Evolutionary conservation across 2,888 invertebrate genomes (phyloP), one percentile per base, ranked within the genome.

Genomic region (Troglohyphantes excavatus): DNA sequence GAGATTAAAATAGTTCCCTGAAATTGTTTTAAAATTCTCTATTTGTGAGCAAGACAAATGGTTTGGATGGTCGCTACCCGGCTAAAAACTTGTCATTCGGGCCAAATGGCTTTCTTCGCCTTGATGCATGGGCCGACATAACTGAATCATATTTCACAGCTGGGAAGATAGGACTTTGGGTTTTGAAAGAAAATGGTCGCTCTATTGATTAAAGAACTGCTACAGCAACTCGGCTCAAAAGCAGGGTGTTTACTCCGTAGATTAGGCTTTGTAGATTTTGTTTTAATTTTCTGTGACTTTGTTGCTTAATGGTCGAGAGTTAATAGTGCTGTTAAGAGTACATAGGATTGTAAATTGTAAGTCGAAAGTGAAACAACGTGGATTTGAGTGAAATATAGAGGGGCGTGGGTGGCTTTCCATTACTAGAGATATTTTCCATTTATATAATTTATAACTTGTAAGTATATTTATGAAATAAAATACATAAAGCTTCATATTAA

Each of bases 11-110:
- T 65, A 78, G 39, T 78, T 43, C 43, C 11, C n/a, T 17, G 65
- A 65, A 78, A 78, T 65, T 78, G 78, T 78, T 78, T 78, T 78
- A 78, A 78, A 65, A 78, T 78, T 78, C 78, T 78, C 65, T 61
- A n/a, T 78, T 78, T 65, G 43, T 23, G 65, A 78, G 43, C 43
- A 65, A 78, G 78, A 78, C 33, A 29, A 78, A 78, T 78, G 63
- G 43, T n/a, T 3, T 6, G 43, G 13, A 13, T 6, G 46, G 17
- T 19, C n/a, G 43, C 33, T 21, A 46, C 17, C 23, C 43, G n/a
- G 1, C 26, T 6, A 26, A 72, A 46, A 46, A 72, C 53, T 46
- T 46, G 72, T 72, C 53, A 46, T 33, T 27, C 9, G 17, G 27
- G 46, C 46, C 19, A 53, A 53, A 46, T 72, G 46, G 26, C 27